Conservation (phyloP, 2,797 vertebrate species). For the Thripadectes ignobilis region DNA sequence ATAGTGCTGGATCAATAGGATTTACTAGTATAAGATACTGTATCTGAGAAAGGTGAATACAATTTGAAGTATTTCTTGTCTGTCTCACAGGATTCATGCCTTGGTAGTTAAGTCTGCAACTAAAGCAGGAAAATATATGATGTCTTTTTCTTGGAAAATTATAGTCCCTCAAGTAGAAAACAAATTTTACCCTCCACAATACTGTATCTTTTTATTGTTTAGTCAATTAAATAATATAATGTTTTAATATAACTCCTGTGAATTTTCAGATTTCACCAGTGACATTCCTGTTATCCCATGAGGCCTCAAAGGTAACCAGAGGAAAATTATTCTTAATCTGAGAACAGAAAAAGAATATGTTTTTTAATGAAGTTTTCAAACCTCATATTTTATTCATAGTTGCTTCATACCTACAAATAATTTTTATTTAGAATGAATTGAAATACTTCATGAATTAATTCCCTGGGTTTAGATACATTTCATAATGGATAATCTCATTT, state of each 20-base stretch:
- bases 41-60: not conserved
- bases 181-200: not conserved
- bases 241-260: not conserved
- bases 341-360: not conserved
- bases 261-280: not conserved
- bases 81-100: not conserved
- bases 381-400: constrained; percentile 1
- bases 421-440: not conserved
- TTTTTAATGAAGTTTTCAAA: constrained; percentile 12
- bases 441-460: not conserved
- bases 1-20: not conserved
- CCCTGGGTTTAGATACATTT: not conserved
- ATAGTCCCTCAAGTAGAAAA: not conserved
- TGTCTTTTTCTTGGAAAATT: not conserved
- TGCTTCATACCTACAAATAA: not conserved
- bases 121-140: not conserved
- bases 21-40: not conserved
- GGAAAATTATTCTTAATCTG: constrained; percentile 25
- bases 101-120: not conserved
- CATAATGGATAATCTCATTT: not conserved
- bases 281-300: not conserved
- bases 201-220: constrained; percentile 10
- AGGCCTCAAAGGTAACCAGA: constrained; percentile 18
- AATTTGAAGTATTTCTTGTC: not conserved
- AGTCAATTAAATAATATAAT: not conserved